Percentiles rank a stretch among this genome's conserved stretches.
These are phyloP conservation scores for Taxidea taxus DNA, from an alignment of 2,113 vertebrate genomes.

Conservation along the genomic window DNA sequence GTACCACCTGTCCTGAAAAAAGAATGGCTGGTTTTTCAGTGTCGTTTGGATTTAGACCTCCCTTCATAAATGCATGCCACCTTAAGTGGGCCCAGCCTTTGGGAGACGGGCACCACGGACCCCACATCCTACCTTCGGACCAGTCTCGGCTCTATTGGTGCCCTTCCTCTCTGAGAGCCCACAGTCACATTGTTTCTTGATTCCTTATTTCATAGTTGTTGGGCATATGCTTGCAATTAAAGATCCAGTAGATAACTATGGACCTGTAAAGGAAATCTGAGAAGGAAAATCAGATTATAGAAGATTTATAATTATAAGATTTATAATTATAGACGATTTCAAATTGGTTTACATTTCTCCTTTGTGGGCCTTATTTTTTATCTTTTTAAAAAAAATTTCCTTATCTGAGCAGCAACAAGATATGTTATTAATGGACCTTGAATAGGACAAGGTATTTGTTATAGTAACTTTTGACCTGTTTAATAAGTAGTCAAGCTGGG, in stretches of 20 bases:
- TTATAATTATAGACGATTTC: neutral
- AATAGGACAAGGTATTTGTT: slow-evolving; percentile 82
- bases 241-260: neutral
- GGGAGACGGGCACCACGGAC: too few relatives aligned
- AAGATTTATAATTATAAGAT: too few relatives aligned
- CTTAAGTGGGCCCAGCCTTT: fast-evolving
- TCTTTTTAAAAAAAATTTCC: slow-evolving; percentile 19
- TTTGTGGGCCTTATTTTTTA: slow-evolving; percentile 16
- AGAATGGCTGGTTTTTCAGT: neutral
- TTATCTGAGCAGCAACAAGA: slow-evolving; percentile 81
- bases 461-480: slow-evolving; percentile 85
- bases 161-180: neutral
- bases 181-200: neutral
- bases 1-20: neutral
- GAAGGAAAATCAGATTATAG: neutral
- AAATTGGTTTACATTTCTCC: neutral
- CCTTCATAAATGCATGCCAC: fast-evolving
- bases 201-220: neutral
- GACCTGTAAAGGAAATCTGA: neutral
- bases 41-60: neutral
- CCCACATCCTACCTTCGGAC: neutral
- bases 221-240: neutral
- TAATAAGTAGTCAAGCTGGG: slow-evolving; percentile 84
- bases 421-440: slow-evolving; percentile 82
- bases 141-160: fast-evolving